A percentile compares a stretch with the other conserved stretches of the same genome.
These are phyloP conservation scores for Leucoraja erinaceus DNA, from an alignment of 2,113 vertebrate species.

Conservation along the genomic window DNA sequence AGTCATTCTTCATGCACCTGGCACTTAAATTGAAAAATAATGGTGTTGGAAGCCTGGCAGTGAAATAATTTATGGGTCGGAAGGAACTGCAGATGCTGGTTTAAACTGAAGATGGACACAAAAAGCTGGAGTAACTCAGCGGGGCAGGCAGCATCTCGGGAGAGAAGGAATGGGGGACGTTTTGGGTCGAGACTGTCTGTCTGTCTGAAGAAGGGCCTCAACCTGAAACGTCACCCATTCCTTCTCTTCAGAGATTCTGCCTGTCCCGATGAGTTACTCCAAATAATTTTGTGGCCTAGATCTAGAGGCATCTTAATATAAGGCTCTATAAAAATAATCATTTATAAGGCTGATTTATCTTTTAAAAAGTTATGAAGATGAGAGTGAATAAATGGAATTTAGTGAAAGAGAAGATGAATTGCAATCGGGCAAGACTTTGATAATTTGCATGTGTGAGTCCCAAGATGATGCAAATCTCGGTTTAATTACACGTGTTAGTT, in stretches of 20 bases:
- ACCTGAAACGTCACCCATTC: too few relatives aligned
- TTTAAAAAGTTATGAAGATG: too few relatives aligned
- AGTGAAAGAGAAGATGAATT: background rate
- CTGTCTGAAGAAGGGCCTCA: too few relatives aligned
- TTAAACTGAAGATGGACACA: too few relatives aligned
- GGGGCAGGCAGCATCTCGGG: too few relatives aligned
- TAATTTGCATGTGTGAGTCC: background rate
- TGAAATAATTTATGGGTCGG: background rate
- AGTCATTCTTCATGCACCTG: background rate
- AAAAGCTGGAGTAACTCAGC: too few relatives aligned
- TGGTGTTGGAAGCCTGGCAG: background rate
- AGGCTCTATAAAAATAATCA: background rate
- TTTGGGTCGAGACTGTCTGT: too few relatives aligned
- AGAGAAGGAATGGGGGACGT: too few relatives aligned
- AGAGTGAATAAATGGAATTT: background rate
- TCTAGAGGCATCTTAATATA: background rate
- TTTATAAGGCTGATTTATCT: background rate
- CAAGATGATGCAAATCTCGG: background rate
- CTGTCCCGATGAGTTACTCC: too few relatives aligned
- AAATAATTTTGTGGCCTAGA: background rate
- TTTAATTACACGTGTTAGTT: conserved; percentile 2
- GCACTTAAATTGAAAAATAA: conserved; percentile 11
- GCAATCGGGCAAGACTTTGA: background rate
- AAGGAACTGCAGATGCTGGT: too few relatives aligned
- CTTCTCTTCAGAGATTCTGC: too few relatives aligned